Base-by-base conservation (phyloP, 92 coral and sea anemone species). In the Meandrina meandrites region DNA sequence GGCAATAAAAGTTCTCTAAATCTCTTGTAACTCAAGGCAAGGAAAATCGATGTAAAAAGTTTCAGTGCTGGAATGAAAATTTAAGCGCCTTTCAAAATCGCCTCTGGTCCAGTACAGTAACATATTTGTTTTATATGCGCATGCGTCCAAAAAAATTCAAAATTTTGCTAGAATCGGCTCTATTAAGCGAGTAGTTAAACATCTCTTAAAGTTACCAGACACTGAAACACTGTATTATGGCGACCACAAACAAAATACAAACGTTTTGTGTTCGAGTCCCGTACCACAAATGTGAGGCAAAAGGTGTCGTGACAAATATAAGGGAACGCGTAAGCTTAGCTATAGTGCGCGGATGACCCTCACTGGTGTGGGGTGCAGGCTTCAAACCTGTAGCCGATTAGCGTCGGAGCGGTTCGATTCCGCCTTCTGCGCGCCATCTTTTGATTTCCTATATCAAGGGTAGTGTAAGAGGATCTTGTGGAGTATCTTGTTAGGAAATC, bases 281-380 rank as follows among this genome's bases (percentile, higher is more conserved):
- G 17, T 78, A 54, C 81, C 81, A 78, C 47, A 78, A 54, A 31
- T 27, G 67, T 0, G 7, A 19, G 37, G 40, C 13, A 1, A 7
- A 32, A 31, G 15, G 17, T 16, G 31, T 56, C 15, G 24, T 48
- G 8, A 34, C 40, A 28, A 51, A 78, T 48, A 50, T 53, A 78
- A 21, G 0, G 16, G 69, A 34, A 56, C 5, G 62, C 14, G 35
- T 8, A 31, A 28, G 5, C 5, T 0, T 0, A 14, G 0, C 0
- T 8, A 22, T 17, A 14, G 1, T 50, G 81, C 98, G 96, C 92
- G 98, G 94, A 96, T 96, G 98, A 96, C 89, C 98, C 94, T 96
- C 98, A 96, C 98, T 96, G 98, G 98, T 94, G 98, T 96, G 98
- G 98, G 96, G 98, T 96, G 98, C 98, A 95, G 98, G 98, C 98